phyloP scores from a whole-genome alignment of 2,797 vertebrate species.

The Thaleichthys pacificus region DNA sequence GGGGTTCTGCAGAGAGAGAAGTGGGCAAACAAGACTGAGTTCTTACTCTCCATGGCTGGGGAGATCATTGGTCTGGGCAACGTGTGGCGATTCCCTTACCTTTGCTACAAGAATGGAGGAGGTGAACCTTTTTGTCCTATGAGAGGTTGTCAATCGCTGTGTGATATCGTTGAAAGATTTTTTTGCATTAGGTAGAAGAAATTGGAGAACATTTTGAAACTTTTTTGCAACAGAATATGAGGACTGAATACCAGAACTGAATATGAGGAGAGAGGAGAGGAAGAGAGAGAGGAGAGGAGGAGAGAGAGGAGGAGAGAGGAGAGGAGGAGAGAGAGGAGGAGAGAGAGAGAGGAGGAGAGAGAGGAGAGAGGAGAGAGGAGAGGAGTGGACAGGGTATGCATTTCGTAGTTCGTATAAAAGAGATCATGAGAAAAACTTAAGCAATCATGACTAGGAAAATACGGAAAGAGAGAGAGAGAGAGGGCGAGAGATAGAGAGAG shows the following conservation, averaged over 20 bases:
- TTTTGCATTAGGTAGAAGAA: not conserved
- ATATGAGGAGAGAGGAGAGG: not conserved
- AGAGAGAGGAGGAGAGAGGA: slow-evolving; percentile 18
- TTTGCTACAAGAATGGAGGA: slow-evolving; percentile 91
- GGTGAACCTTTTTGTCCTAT: slow-evolving; percentile 63
- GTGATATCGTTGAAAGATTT: not conserved
- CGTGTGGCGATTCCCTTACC: slow-evolving; percentile 88
- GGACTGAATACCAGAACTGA: not conserved
- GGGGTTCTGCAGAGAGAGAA: slow-evolving; percentile 75
- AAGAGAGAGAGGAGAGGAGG: not conserved
- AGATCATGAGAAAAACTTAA: not conserved
- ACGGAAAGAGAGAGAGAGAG: too few relatives aligned
- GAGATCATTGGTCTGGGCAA: slow-evolving; percentile 90
- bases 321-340: not conserved
- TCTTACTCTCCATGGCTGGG: slow-evolving; percentile 87
- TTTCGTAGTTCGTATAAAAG: not conserved
- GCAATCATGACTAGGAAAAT: too few relatives aligned
- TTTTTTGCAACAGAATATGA: not conserved
- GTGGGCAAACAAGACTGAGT: slow-evolving; percentile 89
- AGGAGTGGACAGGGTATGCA: not conserved
- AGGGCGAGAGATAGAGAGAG: too few relatives aligned
- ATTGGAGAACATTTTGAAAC: not conserved
- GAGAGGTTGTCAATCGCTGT: slow-evolving; percentile 12
- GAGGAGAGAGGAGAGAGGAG: not conserved
- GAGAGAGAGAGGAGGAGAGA: slow-evolving; percentile 19